These are phyloP conservation scores for Cichladusa arquata DNA, from an alignment of 2,113 vertebrate species.

Conservation along the genomic window DNA sequence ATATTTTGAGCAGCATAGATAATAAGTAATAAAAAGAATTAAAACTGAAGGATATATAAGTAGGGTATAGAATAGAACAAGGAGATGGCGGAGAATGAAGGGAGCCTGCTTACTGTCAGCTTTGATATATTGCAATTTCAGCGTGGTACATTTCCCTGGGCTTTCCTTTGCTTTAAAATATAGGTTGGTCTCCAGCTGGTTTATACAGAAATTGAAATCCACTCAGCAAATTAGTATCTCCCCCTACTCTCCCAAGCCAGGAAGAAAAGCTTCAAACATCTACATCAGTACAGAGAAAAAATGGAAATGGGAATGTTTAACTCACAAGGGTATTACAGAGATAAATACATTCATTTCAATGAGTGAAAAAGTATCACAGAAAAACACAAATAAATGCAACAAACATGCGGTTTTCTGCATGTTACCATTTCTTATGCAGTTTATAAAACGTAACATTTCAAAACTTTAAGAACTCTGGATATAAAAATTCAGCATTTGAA, in stretches of 20 bases:
- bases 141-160: background rate
- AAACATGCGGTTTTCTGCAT: background rate
- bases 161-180: slow-evolving; percentile 12
- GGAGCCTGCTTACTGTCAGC: background rate
- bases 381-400: background rate
- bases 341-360: background rate
- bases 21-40: background rate
- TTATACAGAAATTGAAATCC: background rate
- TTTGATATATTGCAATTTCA: background rate
- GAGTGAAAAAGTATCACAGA: background rate
- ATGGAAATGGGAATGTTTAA: background rate
- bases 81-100: background rate
- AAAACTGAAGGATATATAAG: background rate
- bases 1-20: background rate
- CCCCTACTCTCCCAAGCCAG: background rate
- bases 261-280: background rate
- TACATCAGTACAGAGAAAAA: background rate
- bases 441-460: background rate
- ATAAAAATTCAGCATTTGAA: slow-evolving; percentile 12
- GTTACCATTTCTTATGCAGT: background rate
- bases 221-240: background rate
- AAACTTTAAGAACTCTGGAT: background rate
- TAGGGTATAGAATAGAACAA: background rate
- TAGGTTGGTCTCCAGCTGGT: background rate
- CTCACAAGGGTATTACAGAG: background rate